Evolutionary conservation across 2,113 vertebrate species (phyloP).

Genomic region (Cyprinodon variegatus): DNA sequence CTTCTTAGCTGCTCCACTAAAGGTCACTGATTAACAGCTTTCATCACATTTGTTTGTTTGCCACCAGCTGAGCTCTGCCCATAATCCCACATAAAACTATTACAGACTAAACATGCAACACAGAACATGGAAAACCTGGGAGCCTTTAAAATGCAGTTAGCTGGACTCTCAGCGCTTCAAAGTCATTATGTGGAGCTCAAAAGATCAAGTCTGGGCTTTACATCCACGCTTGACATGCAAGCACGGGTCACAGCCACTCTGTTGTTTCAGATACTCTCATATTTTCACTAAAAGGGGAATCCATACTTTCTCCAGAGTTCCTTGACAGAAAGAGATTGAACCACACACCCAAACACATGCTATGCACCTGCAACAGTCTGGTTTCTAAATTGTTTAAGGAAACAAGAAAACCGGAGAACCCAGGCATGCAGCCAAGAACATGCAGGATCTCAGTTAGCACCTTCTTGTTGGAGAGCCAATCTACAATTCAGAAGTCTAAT

Average conservation of each 20-base stretch:
- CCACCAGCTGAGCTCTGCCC: constrained; percentile 11
- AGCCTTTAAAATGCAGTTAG: background rate
- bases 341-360: too few relatives aligned
- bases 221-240: background rate
- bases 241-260: background rate
- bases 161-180: background rate
- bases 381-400: too few relatives aligned
- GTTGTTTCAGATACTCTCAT: background rate
- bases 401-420: too few relatives aligned
- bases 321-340: too few relatives aligned
- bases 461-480: too few relatives aligned
- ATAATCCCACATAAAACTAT: constrained; percentile 35
- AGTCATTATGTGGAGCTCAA: background rate
- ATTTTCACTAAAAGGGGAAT: too few relatives aligned
- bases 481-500: too few relatives aligned
- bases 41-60: constrained; percentile 26
- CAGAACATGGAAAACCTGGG: constrained; percentile 7
- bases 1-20: constrained; percentile 16
- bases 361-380: too few relatives aligned
- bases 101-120: constrained; percentile 25
- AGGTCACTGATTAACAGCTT: constrained; percentile 36
- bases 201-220: background rate
- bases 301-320: too few relatives aligned
- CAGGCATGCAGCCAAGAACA: too few relatives aligned
- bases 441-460: too few relatives aligned